phyloP scores from a whole-genome alignment of 2,113 vertebrate species.

The Chlamydotis undulata region DNA sequence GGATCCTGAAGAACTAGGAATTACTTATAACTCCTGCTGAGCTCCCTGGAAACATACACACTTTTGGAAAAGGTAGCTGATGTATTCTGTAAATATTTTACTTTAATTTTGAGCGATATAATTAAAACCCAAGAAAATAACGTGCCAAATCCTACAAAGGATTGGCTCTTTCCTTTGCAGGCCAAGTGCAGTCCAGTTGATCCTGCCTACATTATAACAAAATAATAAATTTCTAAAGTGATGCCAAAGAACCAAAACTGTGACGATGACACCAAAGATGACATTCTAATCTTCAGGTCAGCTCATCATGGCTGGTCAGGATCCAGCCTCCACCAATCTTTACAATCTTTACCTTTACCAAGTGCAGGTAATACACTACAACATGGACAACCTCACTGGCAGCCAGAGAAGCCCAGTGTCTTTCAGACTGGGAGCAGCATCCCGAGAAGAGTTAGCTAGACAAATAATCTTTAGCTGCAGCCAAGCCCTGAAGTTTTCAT shows the following conservation, averaged over 20 bases:
- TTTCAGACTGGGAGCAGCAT: not conserved
- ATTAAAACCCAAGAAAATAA: not conserved
- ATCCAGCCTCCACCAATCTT: not conserved
- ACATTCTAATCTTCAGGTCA: not conserved
- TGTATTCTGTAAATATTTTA: not conserved
- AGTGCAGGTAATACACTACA: not conserved
- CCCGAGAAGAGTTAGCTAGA: not conserved
- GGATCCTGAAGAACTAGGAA: not conserved
- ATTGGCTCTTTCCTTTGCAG: not conserved
- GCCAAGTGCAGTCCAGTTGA: not conserved
- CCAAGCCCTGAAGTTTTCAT: not conserved
- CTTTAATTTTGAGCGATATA: not conserved
- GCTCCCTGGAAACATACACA: not conserved
- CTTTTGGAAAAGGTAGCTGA: not conserved
- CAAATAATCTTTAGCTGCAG: not conserved
- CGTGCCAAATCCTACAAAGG: not conserved
- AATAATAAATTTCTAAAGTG: not conserved
- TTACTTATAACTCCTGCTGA: not conserved
- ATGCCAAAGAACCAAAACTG: not conserved
- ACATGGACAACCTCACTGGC: not conserved
- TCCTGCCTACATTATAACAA: not conserved
- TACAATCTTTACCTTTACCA: not conserved
- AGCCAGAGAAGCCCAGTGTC: not conserved
- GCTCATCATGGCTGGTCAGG: not conserved
- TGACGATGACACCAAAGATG: fast-evolving